phyloP scores from a whole-genome alignment of 2,888 invertebrate species.

The Tenodera sinensis region DNA sequence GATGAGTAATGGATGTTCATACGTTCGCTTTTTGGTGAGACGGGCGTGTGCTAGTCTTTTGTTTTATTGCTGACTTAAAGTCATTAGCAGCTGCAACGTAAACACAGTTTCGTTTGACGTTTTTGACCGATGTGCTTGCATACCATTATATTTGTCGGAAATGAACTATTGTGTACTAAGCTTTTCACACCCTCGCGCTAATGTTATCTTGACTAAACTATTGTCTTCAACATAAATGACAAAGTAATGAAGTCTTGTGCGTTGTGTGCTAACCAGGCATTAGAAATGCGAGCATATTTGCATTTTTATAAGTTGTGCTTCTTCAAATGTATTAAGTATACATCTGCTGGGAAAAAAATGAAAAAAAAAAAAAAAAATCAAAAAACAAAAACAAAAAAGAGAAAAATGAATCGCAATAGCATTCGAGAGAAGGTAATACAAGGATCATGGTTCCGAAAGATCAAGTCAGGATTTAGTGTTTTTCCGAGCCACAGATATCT shows the following conservation, averaged over 20 bases:
- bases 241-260: no score
- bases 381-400: no score
- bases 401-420: no score
- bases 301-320: no score
- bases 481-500: background rate
- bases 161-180: background rate
- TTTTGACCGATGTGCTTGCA: background rate
- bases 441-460: background rate
- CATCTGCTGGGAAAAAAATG: no score
- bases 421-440: background rate
- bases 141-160: background rate
- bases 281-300: no score
- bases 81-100: background rate
- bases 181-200: no score
- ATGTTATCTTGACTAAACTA: no score
- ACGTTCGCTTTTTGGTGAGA: background rate
- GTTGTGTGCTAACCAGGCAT: no score
- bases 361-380: no score
- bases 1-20: slow-evolving; percentile 6
- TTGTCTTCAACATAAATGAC: no score
- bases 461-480: background rate
- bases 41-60: background rate
- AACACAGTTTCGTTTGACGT: background rate
- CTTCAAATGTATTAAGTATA: no score
- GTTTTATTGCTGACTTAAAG: background rate